Evolutionary conservation across 2,113 vertebrate genomes (phyloP).

Genomic region (Phrynosoma blainvillii): DNA sequence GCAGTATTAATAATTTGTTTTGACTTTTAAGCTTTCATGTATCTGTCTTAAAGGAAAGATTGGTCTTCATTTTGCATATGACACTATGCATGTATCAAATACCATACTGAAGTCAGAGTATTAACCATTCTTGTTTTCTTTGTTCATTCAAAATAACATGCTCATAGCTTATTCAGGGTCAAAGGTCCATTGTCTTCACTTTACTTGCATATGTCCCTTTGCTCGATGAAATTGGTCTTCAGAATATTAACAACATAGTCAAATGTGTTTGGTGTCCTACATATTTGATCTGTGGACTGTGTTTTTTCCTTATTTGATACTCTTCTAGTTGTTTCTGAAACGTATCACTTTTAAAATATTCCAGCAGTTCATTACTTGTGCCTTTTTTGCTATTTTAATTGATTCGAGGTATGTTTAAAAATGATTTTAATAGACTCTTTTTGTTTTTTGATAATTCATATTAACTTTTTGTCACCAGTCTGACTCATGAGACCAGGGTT

Average conservation of each 20-base stretch:
- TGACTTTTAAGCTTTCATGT: constrained; percentile 8
- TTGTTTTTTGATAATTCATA: neutral
- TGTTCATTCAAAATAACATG: neutral
- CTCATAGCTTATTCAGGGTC: neutral
- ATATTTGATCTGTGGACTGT: neutral
- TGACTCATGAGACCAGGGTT: too few relatives aligned
- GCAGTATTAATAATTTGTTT: constrained; percentile 37
- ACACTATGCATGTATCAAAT: neutral
- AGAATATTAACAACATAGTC: neutral
- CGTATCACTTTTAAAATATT: neutral
- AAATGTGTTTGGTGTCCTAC: neutral
- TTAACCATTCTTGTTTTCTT: neutral
- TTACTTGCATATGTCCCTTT: neutral
- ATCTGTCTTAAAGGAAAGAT: constrained; percentile 15
- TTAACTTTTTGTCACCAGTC: neutral
- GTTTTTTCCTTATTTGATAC: neutral
- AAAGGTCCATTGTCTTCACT: neutral
- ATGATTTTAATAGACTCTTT: too few relatives aligned
- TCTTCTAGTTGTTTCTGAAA: neutral
- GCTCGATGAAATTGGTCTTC: neutral
- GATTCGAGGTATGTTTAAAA: too few relatives aligned
- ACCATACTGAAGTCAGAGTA: neutral
- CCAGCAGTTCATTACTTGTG: neutral
- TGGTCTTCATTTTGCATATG: constrained; percentile 14
- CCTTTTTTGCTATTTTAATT: neutral